Base-by-base conservation (phyloP, 2,113 vertebrate genomes). In the Thomomys bottae region DNA sequence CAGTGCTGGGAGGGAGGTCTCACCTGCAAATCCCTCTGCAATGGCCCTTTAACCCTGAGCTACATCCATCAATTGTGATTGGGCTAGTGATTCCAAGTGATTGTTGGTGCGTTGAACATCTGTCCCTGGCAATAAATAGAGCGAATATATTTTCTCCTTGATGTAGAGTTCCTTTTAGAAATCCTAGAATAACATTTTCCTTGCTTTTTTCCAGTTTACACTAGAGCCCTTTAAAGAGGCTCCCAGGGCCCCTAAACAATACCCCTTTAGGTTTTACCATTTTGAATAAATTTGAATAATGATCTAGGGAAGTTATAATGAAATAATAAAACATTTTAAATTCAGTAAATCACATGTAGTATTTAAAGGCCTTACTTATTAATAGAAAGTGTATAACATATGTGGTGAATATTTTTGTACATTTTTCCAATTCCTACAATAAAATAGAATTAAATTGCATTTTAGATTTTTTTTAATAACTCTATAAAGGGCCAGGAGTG, bases 11-110 rank as follows among this genome's bases (percentile, higher is more conserved):
- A 96, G 94, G 84, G 77, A 87, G 90, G 94, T 92, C 96, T 97
- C 97, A 97, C 97, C 96, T 98, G 97, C 96, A 95, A 67, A 93
- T 97, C 97, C 97, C 98, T 98, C 94, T 97, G 96, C 95, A 95
- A 84, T 79, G 97, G 98, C 98, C 98, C 98, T 98, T 98, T 98
- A 96, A 98, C 98, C 98, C 95, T 89, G 87, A 94, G 90, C 97
- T 94, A 97, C 97, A 98, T 99, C 98, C 98, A 98, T 99, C 98
- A 98, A 54, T 86, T 81, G 92, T 96, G 97, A 97, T 15, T 97
- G 97, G 98, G 98, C 98, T 98, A 97, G 88, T 94, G 96, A 95
- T 98, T 93, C 96, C 93, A 95, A 97, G 96, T 96, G 96, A 96
- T 97, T 96, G 80, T 95, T 96, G 64, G 84, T 94, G 88, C 97